Evolutionary conservation across 2,888 invertebrate genomes (phyloP), one percentile per base, ranked within the genome.

Genomic region (Boloria euphrosyne): DNA sequence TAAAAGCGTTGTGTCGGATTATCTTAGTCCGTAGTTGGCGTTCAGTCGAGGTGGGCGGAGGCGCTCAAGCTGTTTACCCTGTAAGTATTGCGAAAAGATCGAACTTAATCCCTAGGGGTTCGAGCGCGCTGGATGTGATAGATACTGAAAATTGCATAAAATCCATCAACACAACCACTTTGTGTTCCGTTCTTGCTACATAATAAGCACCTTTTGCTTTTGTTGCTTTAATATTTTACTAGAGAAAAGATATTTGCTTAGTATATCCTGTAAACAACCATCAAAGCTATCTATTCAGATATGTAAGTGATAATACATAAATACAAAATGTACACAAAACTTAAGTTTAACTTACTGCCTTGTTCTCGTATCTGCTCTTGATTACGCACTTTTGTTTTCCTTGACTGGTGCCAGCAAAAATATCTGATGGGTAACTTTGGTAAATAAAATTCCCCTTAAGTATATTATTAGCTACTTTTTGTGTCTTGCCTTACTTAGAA

Each of bases 61-160:
- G 79, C 63, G 67, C 68, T 75, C 78, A 79, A 87, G 80, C 84
- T 90, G 85, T 86, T 90, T 88, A 87, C 83, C 80, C 78, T 83
- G 82, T 86, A 89, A 88, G 88, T 87, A 90, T 90, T 88, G 87
- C 83, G 90, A 89, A 88, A 87, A 89, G 89, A 92, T 91, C 86
- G 90, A 89, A 87, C 86, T 80, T 89, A 92, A 91, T 90, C 90
- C 90, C 91, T 74, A 75, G 80, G 86, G 90, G 84, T 80, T 81
- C 76, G 80, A 80, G 81, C 80, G 85, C 84, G 82, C 89, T 87
- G 88, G 84, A 77, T 84, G 85, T 87, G 90, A 90, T 90, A 90
- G 91, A 91, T 91, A 90, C 89, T 89, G 90, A 88, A 91, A 90
- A 92, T 92, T 91, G 90, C 91, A 92, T 92, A 91, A 90, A 90